Percentiles rank a stretch among this genome's conserved stretches.
Evolutionary conservation across 2,888 invertebrate genomes (phyloP).

Genomic region (Xestobium rufovillosum): DNA sequence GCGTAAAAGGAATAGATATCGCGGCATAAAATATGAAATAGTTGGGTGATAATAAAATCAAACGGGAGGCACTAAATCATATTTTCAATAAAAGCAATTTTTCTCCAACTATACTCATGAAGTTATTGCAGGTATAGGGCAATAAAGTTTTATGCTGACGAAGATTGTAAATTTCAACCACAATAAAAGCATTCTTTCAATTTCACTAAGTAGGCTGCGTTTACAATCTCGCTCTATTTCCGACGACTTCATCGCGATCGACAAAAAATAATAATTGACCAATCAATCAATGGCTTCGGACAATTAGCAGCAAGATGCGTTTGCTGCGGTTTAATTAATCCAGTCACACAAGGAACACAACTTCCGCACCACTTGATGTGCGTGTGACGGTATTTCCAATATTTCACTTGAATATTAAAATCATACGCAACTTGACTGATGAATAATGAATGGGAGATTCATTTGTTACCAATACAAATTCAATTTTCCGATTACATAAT

Average conservation of each 20-base stretch:
- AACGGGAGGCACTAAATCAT: conserved; percentile 40
- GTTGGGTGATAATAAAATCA: conserved; percentile 31
- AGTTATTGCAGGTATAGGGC: conserved; percentile 37
- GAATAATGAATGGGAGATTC: too few species aligned
- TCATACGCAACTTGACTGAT: too few species aligned
- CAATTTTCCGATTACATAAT: too few species aligned
- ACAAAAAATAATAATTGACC: conserved; percentile 5
- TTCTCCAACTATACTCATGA: conserved; percentile 31
- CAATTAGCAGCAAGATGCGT: too few species aligned
- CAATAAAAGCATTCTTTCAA: conserved; percentile 37
- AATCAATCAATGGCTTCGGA: too few species aligned
- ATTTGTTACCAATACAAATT: too few species aligned
- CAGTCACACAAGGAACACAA: too few species aligned
- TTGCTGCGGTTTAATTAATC: too few species aligned
- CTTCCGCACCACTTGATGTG: too few species aligned
- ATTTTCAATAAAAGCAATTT: conserved; percentile 42
- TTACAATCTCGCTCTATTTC: conserved; percentile 19
- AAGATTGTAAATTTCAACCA: conserved; percentile 37
- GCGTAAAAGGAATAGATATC: conserved; percentile 31
- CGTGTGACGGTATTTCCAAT: too few species aligned
- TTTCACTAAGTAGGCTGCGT: conserved; percentile 29
- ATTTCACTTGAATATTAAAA: too few species aligned
- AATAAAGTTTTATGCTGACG: conserved; percentile 38
- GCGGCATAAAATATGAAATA: conserved; percentile 25
- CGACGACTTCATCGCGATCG: conserved; percentile 6